Conservation (phyloP, 2,113 vertebrate species). For the Laticauda laticaudata region DNA sequence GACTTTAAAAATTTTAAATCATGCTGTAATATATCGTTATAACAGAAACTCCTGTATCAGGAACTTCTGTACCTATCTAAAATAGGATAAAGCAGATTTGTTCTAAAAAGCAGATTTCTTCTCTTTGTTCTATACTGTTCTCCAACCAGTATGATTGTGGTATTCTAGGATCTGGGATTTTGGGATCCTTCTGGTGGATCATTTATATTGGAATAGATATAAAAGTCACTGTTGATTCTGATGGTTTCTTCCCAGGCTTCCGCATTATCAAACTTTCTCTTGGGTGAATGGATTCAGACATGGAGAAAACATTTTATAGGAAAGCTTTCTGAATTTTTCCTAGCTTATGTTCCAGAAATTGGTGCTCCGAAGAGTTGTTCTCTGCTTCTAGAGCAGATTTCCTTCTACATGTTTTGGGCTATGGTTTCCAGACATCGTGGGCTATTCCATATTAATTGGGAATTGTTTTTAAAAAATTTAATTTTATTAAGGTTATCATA, state of each 20-base stretch:
- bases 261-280: not conserved
- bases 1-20: not conserved
- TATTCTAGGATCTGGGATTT: not conserved
- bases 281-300: not conserved
- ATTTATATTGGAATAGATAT: not conserved
- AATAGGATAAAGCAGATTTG: not conserved
- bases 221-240: not conserved
- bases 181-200: not conserved
- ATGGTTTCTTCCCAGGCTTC: not conserved
- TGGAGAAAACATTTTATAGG: not conserved
- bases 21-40: not conserved
- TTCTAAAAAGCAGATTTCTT: not conserved
- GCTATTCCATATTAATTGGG: not conserved
- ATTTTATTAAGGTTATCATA: not conserved
- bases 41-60: not conserved
- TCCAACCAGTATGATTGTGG: not conserved
- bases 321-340: not conserved
- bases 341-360: not conserved
- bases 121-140: not conserved
- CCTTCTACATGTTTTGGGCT: not conserved
- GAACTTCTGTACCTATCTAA: not conserved
- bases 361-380: not conserved
- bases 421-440: not conserved
- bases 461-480: not conserved
- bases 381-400: not conserved